A percentile compares a stretch with the other conserved stretches of the same genome.
Conservation (phyloP, 2,888 invertebrate genomes). For the Merodon equestris region DNA sequence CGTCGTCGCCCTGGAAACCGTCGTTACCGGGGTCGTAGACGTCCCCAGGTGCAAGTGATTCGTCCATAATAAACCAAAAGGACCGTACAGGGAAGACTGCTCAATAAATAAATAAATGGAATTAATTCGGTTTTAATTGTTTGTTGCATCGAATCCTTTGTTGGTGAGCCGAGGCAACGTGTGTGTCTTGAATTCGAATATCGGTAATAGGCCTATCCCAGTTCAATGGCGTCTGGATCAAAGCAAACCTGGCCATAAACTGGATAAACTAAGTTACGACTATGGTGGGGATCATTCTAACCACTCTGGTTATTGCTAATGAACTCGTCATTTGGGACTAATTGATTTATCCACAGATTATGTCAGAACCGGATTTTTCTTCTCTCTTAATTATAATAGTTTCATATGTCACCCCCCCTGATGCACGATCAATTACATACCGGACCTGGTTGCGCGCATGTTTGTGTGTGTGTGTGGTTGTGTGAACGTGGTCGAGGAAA, state of each 20-base stretch:
- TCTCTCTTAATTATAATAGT: constrained; percentile 59
- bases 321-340: constrained; percentile 64
- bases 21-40: too few relatives aligned
- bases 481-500: too few relatives aligned
- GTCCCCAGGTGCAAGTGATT: neutral
- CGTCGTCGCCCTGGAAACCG: neutral
- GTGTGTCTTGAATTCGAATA: constrained; percentile 54
- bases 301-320: constrained; percentile 59
- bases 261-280: constrained; percentile 29
- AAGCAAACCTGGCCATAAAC: constrained; percentile 35
- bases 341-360: constrained; percentile 66
- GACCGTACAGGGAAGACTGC: neutral
- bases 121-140: constrained; percentile 24
- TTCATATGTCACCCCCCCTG: constrained; percentile 57
- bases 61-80: too few relatives aligned
- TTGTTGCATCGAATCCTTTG: constrained; percentile 6
- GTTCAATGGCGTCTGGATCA: constrained; percentile 32
- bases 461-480: neutral
- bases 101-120: constrained; percentile 23
- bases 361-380: constrained; percentile 55
- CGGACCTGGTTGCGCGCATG: neutral
- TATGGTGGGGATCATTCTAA: constrained; percentile 50
- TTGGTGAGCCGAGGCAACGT: constrained; percentile 19
- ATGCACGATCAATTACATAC: constrained; percentile 12
- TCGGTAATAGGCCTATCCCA: neutral